Percentiles rank a stretch among this genome's conserved stretches.
These are phyloP conservation scores for Diloba caeruleocephala DNA, from an alignment of 2,888 invertebrate genomes.

Conservation along the genomic window DNA sequence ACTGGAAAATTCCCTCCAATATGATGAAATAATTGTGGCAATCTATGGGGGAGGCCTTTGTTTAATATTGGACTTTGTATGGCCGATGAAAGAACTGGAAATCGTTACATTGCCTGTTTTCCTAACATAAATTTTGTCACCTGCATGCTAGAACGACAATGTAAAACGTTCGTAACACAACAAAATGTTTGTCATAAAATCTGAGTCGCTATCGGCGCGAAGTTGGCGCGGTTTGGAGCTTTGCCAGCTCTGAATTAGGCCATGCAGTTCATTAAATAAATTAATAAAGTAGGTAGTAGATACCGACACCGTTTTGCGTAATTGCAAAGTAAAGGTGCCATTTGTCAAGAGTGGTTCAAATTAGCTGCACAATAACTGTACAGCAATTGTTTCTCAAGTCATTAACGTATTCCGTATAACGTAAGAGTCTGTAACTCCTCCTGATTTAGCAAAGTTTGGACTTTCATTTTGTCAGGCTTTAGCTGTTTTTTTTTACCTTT, in stretches of 20 bases:
- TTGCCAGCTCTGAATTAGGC: conserved; percentile 69
- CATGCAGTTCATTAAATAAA: conserved; percentile 70
- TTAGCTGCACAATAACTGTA: no score
- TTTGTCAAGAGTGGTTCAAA: conserved; percentile 3
- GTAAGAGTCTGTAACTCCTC: no score
- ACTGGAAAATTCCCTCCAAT: no score
- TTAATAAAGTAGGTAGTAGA: conserved; percentile 65
- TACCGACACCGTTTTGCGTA: conserved; percentile 42
- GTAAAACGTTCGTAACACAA: conserved; percentile 33
- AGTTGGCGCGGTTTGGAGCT: conserved; percentile 57
- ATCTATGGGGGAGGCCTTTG: no score
- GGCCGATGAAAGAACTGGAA: conserved; percentile 5
- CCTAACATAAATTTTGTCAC: conserved; percentile 12
- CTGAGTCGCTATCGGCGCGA: conserved; percentile 45
- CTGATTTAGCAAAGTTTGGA: no score
- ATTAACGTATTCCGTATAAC: no score
- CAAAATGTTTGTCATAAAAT: conserved; percentile 46
- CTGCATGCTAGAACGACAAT: conserved; percentile 22
- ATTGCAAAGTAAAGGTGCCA: not conserved
- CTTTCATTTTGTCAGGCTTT: no score
- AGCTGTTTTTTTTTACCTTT: no score
- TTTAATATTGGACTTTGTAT: no score
- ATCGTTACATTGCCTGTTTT: conserved; percentile 21
- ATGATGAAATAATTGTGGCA: no score
- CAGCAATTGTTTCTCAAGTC: no score